phyloP scores from a whole-genome alignment of 2,797 vertebrate genomes.

The Apogon talboti region DNA sequence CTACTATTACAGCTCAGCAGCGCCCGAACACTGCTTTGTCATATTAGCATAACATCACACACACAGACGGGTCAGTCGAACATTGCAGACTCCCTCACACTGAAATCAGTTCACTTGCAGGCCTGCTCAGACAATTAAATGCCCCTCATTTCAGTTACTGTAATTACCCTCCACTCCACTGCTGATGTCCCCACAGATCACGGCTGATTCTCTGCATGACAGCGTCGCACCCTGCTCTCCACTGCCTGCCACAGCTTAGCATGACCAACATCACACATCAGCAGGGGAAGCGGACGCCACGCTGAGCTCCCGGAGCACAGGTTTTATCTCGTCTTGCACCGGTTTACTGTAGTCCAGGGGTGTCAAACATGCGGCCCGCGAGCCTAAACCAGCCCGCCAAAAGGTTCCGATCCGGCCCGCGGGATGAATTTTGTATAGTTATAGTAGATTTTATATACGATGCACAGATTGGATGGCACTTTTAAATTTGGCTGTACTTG shows the following conservation, averaged over 20 bases:
- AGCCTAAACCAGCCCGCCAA: too few relatives aligned
- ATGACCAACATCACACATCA: conserved; percentile 19
- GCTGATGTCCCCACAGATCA: conserved; percentile 61
- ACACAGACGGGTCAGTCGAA: conserved; percentile 34
- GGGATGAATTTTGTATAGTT: too few relatives aligned
- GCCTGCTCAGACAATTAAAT: conserved; percentile 55
- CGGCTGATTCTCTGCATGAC: conserved; percentile 34
- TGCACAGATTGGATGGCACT: too few relatives aligned
- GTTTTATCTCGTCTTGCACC: not conserved
- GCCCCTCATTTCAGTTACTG: conserved; percentile 58
- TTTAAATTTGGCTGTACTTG: too few relatives aligned
- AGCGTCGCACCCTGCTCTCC: not conserved
- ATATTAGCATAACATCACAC: conserved; percentile 31
- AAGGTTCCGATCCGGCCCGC: too few relatives aligned
- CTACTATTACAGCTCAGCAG: not conserved
- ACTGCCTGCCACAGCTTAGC: conserved; percentile 9
- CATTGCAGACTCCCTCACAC: conserved; percentile 27
- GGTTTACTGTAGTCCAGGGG: too few relatives aligned
- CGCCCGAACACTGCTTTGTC: conserved; percentile 31
- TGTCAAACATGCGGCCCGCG: too few relatives aligned
- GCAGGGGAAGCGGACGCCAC: not conserved
- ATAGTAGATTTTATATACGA: too few relatives aligned
- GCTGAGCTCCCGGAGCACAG: not conserved
- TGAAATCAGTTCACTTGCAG: conserved; percentile 48
- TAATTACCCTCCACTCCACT: conserved; percentile 63